A percentile compares a stretch with the other conserved stretches of the same genome.
phyloP scores from a whole-genome alignment of 2,113 vertebrate species.

The Nicator chloris region DNA sequence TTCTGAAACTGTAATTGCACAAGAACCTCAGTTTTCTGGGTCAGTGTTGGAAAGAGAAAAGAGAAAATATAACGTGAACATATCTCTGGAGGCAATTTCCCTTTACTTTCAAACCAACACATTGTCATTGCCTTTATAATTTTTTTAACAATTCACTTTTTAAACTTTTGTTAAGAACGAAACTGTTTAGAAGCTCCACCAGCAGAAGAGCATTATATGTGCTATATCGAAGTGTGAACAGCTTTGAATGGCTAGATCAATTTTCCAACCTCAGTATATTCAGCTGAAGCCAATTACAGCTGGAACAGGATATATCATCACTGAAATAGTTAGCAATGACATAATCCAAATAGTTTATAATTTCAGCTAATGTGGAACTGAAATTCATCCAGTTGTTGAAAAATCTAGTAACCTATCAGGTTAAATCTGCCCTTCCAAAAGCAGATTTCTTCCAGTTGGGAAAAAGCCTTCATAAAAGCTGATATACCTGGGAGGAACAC shows the following conservation, averaged over 20 bases:
- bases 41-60: not conserved
- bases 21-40: not conserved
- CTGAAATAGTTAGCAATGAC: not conserved
- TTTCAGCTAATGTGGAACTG: not conserved
- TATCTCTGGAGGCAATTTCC: not conserved
- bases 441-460: not conserved
- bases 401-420: not conserved
- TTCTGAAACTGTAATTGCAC: not conserved
- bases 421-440: not conserved
- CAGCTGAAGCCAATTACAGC: not conserved
- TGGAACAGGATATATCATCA: not conserved
- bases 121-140: not conserved
- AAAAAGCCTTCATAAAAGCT: not conserved
- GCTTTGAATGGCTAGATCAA: not conserved
- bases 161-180: not conserved
- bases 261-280: not conserved
- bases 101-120: not conserved
- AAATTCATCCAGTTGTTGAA: not conserved
- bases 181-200: not conserved
- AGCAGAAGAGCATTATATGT: not conserved
- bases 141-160: not conserved
- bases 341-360: not conserved
- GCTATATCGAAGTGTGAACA: not conserved
- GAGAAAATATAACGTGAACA: not conserved
- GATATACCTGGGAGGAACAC: not conserved